These are phyloP conservation scores for Myzus persicae DNA, from an alignment of 1,140 invertebrate genomes.

Conservation along the genomic window DNA sequence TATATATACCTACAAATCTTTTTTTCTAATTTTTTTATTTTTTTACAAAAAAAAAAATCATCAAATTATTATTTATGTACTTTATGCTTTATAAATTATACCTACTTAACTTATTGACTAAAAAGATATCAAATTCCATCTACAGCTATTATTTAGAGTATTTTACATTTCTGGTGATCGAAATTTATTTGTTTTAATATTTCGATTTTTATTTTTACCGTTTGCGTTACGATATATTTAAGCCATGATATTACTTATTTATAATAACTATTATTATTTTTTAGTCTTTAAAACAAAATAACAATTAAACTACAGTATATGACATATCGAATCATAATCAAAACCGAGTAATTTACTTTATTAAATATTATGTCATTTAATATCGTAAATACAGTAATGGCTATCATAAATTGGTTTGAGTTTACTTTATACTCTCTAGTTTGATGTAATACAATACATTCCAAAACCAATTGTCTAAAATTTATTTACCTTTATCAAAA, in stretches of 20 bases:
- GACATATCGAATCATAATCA: neutral
- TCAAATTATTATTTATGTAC: neutral
- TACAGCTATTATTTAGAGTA: neutral
- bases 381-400: neutral
- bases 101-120: neutral
- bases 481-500: conserved; percentile 46
- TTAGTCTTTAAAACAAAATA: neutral
- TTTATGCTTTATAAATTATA: neutral
- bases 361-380: neutral
- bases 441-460: neutral
- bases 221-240: neutral
- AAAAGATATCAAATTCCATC: no score
- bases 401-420: neutral
- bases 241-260: neutral
- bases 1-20: neutral
- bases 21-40: neutral
- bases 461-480: conserved; percentile 35
- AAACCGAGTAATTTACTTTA: neutral
- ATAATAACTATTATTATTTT: neutral
- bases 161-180: neutral
- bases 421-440: neutral
- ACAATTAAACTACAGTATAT: neutral
- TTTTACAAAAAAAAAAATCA: neutral
- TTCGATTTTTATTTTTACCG: neutral
- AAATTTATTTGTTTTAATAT: neutral